Conservation (phyloP, 2,113 vertebrate species). For the Meleagris gallopavo region DNA sequence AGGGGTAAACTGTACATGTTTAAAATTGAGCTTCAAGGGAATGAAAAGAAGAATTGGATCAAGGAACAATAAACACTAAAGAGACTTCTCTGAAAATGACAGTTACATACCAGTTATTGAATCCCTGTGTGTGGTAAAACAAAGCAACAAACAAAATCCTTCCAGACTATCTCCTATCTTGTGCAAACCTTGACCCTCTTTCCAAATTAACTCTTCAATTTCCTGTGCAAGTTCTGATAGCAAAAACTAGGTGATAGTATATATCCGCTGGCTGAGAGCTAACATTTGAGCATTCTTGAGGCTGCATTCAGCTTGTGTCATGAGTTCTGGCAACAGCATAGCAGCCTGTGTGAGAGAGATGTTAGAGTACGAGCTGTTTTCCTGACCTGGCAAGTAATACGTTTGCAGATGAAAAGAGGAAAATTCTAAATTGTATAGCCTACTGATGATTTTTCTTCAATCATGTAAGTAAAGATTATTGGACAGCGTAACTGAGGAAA, state of each 20-base stretch:
- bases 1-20: not conserved
- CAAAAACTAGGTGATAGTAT: fast-evolving
- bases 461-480: not conserved
- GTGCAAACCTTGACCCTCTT: not conserved
- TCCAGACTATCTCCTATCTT: not conserved
- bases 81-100: not conserved
- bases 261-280: not conserved
- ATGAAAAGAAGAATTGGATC: not conserved
- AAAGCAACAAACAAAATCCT: not conserved
- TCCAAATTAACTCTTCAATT: not conserved
- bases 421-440: not conserved
- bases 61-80: not conserved
- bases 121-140: not conserved
- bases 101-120: not conserved
- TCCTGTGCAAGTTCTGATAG: not conserved
- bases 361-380: not conserved
- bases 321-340: not conserved
- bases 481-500: not conserved
- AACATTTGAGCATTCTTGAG: not conserved
- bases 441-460: not conserved
- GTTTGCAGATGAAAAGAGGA: not conserved
- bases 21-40: not conserved
- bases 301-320: not conserved
- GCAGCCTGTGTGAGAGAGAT: not conserved
- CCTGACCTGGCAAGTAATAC: not conserved